Base-by-base conservation (phyloP, 1,140 invertebrate genomes). In the Antheraea pernyi region DNA sequence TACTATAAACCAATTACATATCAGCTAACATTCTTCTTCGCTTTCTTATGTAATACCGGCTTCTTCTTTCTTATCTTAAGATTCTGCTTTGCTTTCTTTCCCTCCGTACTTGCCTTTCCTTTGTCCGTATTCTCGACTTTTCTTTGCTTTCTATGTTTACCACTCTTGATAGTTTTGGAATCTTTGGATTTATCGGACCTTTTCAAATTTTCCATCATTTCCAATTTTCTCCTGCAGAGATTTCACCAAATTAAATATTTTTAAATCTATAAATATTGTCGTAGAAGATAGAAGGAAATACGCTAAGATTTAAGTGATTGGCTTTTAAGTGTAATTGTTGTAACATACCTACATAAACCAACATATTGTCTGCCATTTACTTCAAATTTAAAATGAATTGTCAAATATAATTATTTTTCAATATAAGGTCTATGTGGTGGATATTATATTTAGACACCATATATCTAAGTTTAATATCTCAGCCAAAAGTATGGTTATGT, bases 191-290 rank as follows among this genome's bases (percentile, higher is more conserved):
- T 73, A 0, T 73, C 68, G 37, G 59, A 61, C 42, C 19, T 74
- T 70, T 53, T 76, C 46, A 72, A 37, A 2, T 77, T 77, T 75
- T 2, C 74, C 72, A 62, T 68, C 62, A 42, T 42, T 67, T 88
- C 86, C 19, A 84, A 66, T 79, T 87, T 88, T 37, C 88, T 80
- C 77, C 88, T 91, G 72, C 67, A 84, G 82, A 36, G 59, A n/a
- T n/a, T n/a, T n/a, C n/a, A n/a, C n/a, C n/a, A n/a, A n/a, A n/a
- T n/a, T n/a, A n/a, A n/a, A n/a, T n/a, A n/a, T n/a, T 59, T 37
- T 7, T 69, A 30, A 62, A 48, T 60, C 48, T 5, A 22, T 53
- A 11, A 64, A 7, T 64, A 16, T 64, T 36, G n/a, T 37, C 10
- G 6, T 37, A 18, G 22, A 30, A 30, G 4, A 30, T 30, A 4